Base-by-base conservation (phyloP, 2,113 vertebrate genomes). In the Aplodontia rufa region DNA sequence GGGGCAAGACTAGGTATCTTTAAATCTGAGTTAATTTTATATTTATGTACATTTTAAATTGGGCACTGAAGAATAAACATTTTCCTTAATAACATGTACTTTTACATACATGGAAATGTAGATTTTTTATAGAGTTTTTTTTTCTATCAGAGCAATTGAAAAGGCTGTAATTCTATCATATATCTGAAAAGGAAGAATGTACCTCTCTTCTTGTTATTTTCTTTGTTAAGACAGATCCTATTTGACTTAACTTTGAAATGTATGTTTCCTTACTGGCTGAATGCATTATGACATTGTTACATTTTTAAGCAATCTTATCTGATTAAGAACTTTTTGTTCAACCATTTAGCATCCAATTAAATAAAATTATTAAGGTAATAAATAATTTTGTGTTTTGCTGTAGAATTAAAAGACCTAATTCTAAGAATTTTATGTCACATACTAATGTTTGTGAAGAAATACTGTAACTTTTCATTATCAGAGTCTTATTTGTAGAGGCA, bases 251-350 rank as follows among this genome's bases (percentile, higher is more conserved):
- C 22, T 90, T 90, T 68, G 60, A 90, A 94, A 71, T 92, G 26
- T 5, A 28, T 92, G 40, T 83, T 93, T 93, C n/a, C 79, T 88
- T 45, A 79, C 3, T 74, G 28, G 37, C 11, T 81, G 32, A 24
- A 53, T 75, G 24, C 75, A 47, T 74, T 92, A 11, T 81, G 42
- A 74, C 49, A 75, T 51, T 68, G 42, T 93, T 87, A 80, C 19
- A 72, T 66, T 88, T 89, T 4, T 49, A 84, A 91, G 85, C 58
- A 91, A 95, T 88, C 51, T 91, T 62, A 72, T 76, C 37, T 89
- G 51, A 32, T 87, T 90, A 78, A 93, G 76, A 91, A 68, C 62
- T 51, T 72, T 53, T 66, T 66, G 10, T n/a, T 22, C 30, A n/a
- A 72, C 10, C 40, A 79, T 78, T 62, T 87, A 42, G 51, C 32